Evolutionary conservation across 2,113 vertebrate species (phyloP).

Genomic region (Propithecus coquereli): DNA sequence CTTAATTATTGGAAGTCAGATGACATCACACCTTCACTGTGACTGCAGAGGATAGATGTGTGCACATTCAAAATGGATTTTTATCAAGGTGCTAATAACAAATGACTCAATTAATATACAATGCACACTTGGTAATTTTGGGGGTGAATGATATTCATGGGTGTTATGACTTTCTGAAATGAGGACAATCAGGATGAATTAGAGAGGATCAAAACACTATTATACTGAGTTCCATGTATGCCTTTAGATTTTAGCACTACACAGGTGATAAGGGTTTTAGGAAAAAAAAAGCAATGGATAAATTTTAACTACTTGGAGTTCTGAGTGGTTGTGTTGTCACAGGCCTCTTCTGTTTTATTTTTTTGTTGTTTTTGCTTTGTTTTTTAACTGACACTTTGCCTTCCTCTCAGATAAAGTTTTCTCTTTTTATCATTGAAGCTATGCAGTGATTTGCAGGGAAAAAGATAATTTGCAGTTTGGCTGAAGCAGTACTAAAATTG

Average conservation of each 20-base stretch:
- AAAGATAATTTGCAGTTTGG: slow-evolving; percentile 32
- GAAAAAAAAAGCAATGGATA: neutral
- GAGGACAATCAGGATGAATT: neutral
- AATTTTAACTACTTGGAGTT: slow-evolving; percentile 33
- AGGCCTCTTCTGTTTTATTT: neutral
- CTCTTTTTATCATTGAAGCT: slow-evolving; percentile 6
- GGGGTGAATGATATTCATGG: neutral
- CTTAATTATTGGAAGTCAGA: neutral
- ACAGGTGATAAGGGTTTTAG: neutral
- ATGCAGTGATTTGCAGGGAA: slow-evolving; percentile 46
- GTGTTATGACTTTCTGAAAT: slow-evolving; percentile 35
- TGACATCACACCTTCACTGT: neutral
- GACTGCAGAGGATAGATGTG: neutral
- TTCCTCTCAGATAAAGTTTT: slow-evolving; percentile 10
- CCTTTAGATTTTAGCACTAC: slow-evolving; percentile 13
- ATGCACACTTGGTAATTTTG: neutral
- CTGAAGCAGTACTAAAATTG: slow-evolving; percentile 44
- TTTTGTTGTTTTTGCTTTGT: slow-evolving; percentile 16
- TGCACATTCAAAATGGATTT: neutral
- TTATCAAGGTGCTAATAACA: slow-evolving; percentile 15
- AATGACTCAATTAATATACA: slow-evolving; percentile 33
- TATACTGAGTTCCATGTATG: neutral
- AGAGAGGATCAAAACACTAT: neutral
- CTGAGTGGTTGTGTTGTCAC: slow-evolving; percentile 2
- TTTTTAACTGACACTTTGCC: neutral